Conservation (phyloP, 2,113 vertebrate genomes). For the Pontoporia blainvillei region DNA sequence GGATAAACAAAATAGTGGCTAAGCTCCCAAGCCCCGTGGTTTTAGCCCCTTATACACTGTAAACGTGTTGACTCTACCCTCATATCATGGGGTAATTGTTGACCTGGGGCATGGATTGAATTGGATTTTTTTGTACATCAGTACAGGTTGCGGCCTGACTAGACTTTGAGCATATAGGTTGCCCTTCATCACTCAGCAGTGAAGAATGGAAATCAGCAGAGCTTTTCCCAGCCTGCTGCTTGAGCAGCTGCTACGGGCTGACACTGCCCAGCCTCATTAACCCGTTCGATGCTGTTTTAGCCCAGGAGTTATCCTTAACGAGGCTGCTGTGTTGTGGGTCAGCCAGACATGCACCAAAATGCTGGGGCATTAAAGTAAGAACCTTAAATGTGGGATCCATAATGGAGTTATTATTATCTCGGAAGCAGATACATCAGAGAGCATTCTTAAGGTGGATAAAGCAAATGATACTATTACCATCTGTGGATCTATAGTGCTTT, state of each 20-base stretch:
- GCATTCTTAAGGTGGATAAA: background rate
- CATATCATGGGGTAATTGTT: background rate
- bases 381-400: background rate
- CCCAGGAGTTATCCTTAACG: background rate
- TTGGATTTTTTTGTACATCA: background rate
- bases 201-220: slow-evolving; percentile 54
- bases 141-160: slow-evolving; percentile 56
- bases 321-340: background rate
- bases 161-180: slow-evolving; percentile 32
- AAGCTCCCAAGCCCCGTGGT: background rate
- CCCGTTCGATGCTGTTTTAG: slow-evolving; percentile 21
- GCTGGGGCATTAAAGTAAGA: background rate
- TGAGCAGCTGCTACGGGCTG: slow-evolving; percentile 53
- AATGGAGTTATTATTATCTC: slow-evolving; percentile 12
- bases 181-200: slow-evolving; percentile 60
- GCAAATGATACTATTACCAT: slow-evolving; percentile 9
- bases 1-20: background rate
- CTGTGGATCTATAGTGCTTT: slow-evolving; percentile 28
- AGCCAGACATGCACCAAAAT: background rate
- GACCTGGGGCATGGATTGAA: background rate
- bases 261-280: slow-evolving; percentile 51
- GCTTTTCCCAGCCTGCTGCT: slow-evolving; percentile 57
- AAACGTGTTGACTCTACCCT: background rate
- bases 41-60: background rate
- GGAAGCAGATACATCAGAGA: background rate